Conservation (phyloP, 1,140 invertebrate genomes). For the Drosophila pseudoobscura region DNA sequence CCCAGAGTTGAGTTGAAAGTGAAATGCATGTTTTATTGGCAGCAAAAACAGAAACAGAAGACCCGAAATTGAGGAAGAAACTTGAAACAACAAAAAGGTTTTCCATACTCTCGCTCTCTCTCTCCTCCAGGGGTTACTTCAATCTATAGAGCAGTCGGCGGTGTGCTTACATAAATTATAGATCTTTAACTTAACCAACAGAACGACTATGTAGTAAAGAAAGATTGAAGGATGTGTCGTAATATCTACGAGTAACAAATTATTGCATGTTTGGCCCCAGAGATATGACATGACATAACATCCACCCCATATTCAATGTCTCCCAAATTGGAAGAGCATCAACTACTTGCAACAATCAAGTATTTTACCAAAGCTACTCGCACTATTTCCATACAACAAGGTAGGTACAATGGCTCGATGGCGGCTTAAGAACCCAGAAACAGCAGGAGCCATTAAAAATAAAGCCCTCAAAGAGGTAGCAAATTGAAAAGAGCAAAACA, state of each 20-base stretch:
- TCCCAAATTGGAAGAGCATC: constrained; percentile 14
- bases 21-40: constrained; percentile 66
- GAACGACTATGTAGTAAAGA: too few relatives aligned
- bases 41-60: constrained; percentile 34
- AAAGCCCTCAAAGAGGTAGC: constrained; percentile 31
- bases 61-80: constrained; percentile 11
- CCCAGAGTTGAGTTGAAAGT: constrained; percentile 28
- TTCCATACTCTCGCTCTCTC: constrained; percentile 2
- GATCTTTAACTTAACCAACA: background rate
- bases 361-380: constrained; percentile 23
- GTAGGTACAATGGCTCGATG: constrained; percentile 54
- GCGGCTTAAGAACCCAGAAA: constrained; percentile 38
- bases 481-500: constrained; percentile 52
- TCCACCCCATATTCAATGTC: background rate
- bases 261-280: background rate
- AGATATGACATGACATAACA: background rate
- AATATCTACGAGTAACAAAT: too few relatives aligned
- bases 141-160: background rate
- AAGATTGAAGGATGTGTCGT: too few relatives aligned
- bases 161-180: background rate
- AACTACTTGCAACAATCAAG: constrained; percentile 36
- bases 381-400: constrained; percentile 23
- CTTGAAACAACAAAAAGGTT: constrained; percentile 24
- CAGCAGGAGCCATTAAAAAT: constrained; percentile 45
- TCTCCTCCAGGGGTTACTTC: background rate